Evolutionary conservation across 2,888 invertebrate genomes (phyloP).

Genomic region (Drosophila meridiana): DNA sequence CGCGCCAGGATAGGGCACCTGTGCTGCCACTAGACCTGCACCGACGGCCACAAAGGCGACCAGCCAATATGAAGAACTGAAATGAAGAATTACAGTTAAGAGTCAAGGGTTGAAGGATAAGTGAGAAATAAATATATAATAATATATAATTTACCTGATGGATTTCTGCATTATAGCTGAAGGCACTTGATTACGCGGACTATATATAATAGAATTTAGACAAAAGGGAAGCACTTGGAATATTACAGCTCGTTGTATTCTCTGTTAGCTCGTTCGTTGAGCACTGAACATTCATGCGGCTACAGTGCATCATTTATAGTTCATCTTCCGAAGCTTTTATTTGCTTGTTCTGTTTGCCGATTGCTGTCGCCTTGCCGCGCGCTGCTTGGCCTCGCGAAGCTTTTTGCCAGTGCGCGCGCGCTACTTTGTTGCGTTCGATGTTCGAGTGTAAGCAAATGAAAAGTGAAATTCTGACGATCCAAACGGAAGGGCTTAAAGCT

Average conservation of each 20-base stretch:
- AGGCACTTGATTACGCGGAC: not conserved
- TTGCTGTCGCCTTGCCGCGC: slow-evolving; percentile 10
- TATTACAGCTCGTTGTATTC: slow-evolving; percentile 11
- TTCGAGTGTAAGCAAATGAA: slow-evolving; percentile 35
- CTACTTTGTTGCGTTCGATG: slow-evolving; percentile 27
- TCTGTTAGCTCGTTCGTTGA: slow-evolving; percentile 21
- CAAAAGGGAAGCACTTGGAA: not conserved
- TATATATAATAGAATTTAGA: not conserved
- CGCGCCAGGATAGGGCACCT: slow-evolving; percentile 88
- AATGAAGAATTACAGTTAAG: not conserved
- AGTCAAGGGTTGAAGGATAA: not conserved
- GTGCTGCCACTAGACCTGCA: slow-evolving; percentile 81
- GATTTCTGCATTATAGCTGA: slow-evolving; percentile 27
- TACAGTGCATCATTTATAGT: slow-evolving; percentile 62
- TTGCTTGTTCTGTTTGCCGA: slow-evolving; percentile 9
- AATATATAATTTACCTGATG: slow-evolving; percentile 19
- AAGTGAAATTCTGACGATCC: slow-evolving; percentile 63
- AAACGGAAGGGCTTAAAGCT: slow-evolving; percentile 13
- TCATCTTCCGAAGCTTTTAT: slow-evolving; percentile 59
- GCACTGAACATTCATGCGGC: slow-evolving; percentile 52
- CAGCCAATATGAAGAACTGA: slow-evolving; percentile 46
- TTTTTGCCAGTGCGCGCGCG: slow-evolving; percentile 59
- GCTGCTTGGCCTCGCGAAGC: slow-evolving; percentile 42
- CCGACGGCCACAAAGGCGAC: slow-evolving; percentile 44
- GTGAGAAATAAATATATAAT: not conserved